These are phyloP conservation scores for Mallotus villosus DNA, from an alignment of 2,797 vertebrate species.

Conservation along the genomic window DNA sequence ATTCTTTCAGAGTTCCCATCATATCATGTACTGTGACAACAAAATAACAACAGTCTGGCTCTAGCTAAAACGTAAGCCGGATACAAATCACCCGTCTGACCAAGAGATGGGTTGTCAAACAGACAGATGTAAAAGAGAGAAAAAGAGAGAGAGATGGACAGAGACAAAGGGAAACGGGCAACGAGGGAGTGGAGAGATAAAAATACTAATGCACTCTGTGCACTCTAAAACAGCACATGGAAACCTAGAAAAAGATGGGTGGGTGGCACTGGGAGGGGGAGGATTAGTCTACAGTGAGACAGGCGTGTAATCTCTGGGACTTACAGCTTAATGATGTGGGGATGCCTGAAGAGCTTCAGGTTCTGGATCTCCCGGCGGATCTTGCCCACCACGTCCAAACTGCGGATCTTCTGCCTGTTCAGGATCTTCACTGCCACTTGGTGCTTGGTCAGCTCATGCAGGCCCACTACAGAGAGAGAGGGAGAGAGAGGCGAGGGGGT, in stretches of 20 bases:
- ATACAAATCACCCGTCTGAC: neutral
- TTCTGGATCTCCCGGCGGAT: conserved; percentile 98
- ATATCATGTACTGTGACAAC: too few species aligned
- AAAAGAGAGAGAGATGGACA: neutral
- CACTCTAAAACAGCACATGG: conserved; percentile 49
- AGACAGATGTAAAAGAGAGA: neutral
- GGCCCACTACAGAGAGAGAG: conserved; percentile 79
- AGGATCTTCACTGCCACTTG: conserved; percentile 98
- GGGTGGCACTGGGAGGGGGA: conserved; percentile 48
- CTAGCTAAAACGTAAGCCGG: neutral
- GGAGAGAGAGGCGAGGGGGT: too few species aligned
- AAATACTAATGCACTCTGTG: conserved; percentile 34
- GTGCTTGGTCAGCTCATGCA: conserved; percentile 96
- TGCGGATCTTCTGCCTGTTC: conserved; percentile 98
- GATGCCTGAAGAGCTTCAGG: conserved; percentile 97
- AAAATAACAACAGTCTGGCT: too few species aligned
- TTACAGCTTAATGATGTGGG: conserved; percentile 99
- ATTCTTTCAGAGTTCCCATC: neutral
- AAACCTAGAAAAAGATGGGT: conserved; percentile 58
- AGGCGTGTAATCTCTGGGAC: conserved; percentile 70
- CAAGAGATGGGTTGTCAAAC: neutral
- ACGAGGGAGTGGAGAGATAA: neutral
- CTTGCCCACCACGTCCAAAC: conserved; percentile 97
- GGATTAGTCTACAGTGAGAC: conserved; percentile 45
- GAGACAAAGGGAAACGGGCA: neutral